Evolutionary conservation across 2,888 invertebrate species (phyloP).

Genomic region (Mechanitis messenoides): DNA sequence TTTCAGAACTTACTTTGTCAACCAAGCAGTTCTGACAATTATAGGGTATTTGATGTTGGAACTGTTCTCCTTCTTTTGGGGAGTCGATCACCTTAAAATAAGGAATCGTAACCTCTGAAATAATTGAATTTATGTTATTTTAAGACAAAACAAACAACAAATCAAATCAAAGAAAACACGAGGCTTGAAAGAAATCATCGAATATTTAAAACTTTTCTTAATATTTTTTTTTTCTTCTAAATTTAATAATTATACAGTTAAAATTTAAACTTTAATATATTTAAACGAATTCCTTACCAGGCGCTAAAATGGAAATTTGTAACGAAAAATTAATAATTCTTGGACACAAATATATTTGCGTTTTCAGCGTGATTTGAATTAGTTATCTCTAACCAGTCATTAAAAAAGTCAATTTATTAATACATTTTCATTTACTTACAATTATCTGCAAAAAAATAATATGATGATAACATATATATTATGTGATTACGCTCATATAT

Average conservation of each 20-base stretch:
- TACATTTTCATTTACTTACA: constrained; percentile 35
- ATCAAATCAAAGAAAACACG: too few species aligned
- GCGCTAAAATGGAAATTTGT: constrained; percentile 24
- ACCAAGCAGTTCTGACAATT: constrained; percentile 39
- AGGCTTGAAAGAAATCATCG: too few species aligned
- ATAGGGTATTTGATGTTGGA: constrained; percentile 39
- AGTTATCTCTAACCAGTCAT: too few species aligned
- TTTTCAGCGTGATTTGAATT: too few species aligned
- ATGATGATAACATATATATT: background rate
- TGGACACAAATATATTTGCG: too few species aligned
- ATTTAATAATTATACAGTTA: background rate
- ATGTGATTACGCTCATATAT: too few species aligned
- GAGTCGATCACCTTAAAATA: constrained; percentile 23
- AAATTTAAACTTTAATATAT: background rate
- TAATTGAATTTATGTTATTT: too few species aligned
- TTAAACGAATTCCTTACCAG: constrained; percentile 17
- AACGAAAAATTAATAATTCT: too few species aligned
- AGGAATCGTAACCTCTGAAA: constrained; percentile 33
- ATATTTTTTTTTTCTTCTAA: background rate
- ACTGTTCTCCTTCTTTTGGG: constrained; percentile 40
- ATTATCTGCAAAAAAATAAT: constrained; percentile 36
- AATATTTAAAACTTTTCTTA: too few species aligned
- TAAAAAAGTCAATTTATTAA: too few species aligned
- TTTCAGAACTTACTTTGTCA: constrained; percentile 37
- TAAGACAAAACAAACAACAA: too few species aligned